phyloP scores from a whole-genome alignment of 2,113 vertebrate species.

The Anas platyrhynchos region DNA sequence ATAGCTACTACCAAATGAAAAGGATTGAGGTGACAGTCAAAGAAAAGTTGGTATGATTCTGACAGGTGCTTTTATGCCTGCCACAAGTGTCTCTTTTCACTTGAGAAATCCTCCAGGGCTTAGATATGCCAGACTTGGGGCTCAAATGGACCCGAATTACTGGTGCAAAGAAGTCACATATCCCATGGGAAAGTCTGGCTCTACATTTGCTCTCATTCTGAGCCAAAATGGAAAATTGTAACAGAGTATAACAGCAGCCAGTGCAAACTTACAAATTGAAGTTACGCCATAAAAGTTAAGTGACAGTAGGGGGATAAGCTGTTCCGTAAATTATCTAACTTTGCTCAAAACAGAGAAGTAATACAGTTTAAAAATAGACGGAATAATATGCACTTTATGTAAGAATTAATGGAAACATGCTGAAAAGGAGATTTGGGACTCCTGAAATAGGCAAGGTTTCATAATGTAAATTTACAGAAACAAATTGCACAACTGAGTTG shows the following conservation, averaged over 20 bases:
- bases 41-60: not conserved
- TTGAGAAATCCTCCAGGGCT: not conserved
- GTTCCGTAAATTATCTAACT: not conserved
- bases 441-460: not conserved
- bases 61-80: not conserved
- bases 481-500: not conserved
- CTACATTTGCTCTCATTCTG: not conserved
- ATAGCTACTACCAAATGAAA: not conserved
- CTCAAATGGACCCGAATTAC: not conserved
- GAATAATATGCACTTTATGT: not conserved
- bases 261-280: not conserved
- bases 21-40: not conserved
- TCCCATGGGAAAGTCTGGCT: not conserved
- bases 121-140: not conserved
- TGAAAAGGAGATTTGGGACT: not conserved
- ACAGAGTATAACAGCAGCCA: not conserved
- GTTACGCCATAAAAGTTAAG: not conserved
- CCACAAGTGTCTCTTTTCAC: conserved; percentile 1
- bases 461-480: not conserved
- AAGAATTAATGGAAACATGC: not conserved
- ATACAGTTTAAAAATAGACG: not conserved
- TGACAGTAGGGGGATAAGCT: not conserved
- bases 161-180: not conserved
- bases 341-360: not conserved
- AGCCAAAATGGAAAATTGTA: not conserved